phyloP scores from a whole-genome alignment of 1,140 invertebrate genomes.

The Drosophila leontia region DNA sequence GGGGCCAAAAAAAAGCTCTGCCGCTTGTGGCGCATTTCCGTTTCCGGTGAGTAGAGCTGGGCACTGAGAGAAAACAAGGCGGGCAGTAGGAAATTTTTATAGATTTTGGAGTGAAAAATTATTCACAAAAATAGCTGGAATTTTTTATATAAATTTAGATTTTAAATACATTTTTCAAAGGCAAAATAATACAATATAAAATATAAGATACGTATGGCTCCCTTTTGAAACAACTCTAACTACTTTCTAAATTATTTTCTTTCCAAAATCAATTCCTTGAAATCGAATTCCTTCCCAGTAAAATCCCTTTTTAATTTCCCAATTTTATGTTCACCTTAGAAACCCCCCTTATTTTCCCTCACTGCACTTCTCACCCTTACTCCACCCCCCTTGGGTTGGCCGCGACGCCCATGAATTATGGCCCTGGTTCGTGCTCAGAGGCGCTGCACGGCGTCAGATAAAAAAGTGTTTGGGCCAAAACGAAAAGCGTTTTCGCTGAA shows the following conservation, averaged over 20 bases:
- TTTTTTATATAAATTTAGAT: no score
- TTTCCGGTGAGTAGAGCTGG: constrained; percentile 25
- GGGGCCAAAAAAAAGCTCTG: constrained; percentile 52
- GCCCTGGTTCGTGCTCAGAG: constrained; percentile 69
- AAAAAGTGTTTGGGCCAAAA: constrained; percentile 71
- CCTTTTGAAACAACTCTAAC: no score
- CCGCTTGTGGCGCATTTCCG: constrained; percentile 77
- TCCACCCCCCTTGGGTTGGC: not conserved
- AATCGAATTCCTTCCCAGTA: not conserved
- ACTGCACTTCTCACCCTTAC: not conserved
- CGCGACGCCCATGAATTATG: constrained; percentile 63
- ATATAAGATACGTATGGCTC: no score
- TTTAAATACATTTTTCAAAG: no score
- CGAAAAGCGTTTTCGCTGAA: constrained; percentile 68
- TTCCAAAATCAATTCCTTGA: not conserved
- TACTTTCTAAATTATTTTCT: no score
- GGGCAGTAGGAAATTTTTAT: no score
- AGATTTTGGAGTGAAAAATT: not conserved
- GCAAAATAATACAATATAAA: no score
- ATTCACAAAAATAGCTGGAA: no score
- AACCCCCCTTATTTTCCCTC: not conserved
- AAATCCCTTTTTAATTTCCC: not conserved
- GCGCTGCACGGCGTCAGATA: constrained; percentile 78
- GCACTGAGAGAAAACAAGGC: not conserved
- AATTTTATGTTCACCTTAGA: not conserved